These are phyloP conservation scores for Hetaerina americana DNA, from an alignment of 1,140 invertebrate species.

Conservation along the genomic window DNA sequence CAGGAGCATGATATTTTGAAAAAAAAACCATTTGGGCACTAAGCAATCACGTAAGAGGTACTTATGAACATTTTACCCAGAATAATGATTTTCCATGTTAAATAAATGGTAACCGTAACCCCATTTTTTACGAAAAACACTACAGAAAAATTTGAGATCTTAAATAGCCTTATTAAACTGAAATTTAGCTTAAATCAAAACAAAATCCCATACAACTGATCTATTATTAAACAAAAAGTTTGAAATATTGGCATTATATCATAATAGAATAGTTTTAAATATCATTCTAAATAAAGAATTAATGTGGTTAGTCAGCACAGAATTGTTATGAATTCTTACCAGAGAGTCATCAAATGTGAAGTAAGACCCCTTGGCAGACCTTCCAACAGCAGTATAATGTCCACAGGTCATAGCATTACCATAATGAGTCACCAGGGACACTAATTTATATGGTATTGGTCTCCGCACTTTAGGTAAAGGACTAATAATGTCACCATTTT, in stretches of 20 bases:
- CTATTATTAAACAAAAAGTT: not conserved
- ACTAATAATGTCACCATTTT: constrained; percentile 47
- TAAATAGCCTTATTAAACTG: not conserved
- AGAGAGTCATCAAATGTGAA: constrained; percentile 73
- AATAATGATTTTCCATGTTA: too few species aligned
- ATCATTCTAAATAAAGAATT: not conserved
- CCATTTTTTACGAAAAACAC: too few species aligned
- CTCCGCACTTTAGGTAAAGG: constrained; percentile 32
- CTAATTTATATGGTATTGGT: constrained; percentile 63
- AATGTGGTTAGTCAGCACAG: not conserved
- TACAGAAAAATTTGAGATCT: not conserved
- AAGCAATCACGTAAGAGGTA: too few species aligned
- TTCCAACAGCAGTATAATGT: constrained; percentile 90
- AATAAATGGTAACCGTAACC: too few species aligned
- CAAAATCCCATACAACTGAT: not conserved
- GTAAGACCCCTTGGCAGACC: constrained; percentile 65
- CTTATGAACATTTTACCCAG: too few species aligned
- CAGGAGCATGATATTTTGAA: too few species aligned
- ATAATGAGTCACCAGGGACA: constrained; percentile 89
- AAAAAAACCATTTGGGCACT: too few species aligned
- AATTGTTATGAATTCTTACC: constrained; percentile 30
- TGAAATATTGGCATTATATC: not conserved
- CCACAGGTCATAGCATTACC: constrained; percentile 90
- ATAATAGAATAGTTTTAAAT: not conserved
- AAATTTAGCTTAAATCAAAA: not conserved